Evolutionary conservation across 2,888 invertebrate species (phyloP).

Genomic region (Drosophila acutilabella): DNA sequence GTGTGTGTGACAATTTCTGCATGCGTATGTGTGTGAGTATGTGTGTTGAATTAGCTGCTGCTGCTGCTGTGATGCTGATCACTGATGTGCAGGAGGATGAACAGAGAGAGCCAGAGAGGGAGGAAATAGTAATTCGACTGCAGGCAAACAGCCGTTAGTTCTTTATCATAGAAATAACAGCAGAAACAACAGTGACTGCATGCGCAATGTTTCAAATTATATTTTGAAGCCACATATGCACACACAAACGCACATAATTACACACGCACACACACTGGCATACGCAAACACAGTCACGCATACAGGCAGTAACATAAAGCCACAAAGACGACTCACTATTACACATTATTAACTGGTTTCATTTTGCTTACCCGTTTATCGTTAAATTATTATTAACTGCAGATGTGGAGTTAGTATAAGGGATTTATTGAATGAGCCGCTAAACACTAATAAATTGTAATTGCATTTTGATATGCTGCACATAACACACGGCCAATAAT

Average conservation of each 20-base stretch:
- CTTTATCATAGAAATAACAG: conserved; percentile 53
- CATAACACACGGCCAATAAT: conserved; percentile 11
- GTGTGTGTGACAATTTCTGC: conserved; percentile 20
- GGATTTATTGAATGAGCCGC: conserved; percentile 29
- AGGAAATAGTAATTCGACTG: conserved; percentile 49
- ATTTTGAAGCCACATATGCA: conserved; percentile 60
- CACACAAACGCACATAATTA: conserved; percentile 19
- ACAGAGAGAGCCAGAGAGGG: conserved; percentile 30
- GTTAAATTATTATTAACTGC: conserved; percentile 26
- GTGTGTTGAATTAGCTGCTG: conserved; percentile 34
- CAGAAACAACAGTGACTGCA: conserved; percentile 24
- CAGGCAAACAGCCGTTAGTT: conserved; percentile 70
- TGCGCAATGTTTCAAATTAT: conserved; percentile 58
- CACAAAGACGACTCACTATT: conserved; percentile 27
- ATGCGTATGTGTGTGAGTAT: conserved; percentile 18
- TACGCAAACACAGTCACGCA: background rate
- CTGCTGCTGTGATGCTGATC: conserved; percentile 60
- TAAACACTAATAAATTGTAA: conserved; percentile 23
- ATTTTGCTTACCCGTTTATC: conserved; percentile 48
- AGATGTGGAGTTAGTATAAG: conserved; percentile 35
- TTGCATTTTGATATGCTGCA: conserved; percentile 46
- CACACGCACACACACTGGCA: conserved; percentile 3
- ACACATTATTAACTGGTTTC: conserved; percentile 55
- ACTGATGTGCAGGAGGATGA: conserved; percentile 19
- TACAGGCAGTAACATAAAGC: conserved; percentile 5